Percentiles rank a stretch among this genome's conserved stretches.
Evolutionary conservation across 1,140 invertebrate species (phyloP).

Genomic region (Micrasema longulum): DNA sequence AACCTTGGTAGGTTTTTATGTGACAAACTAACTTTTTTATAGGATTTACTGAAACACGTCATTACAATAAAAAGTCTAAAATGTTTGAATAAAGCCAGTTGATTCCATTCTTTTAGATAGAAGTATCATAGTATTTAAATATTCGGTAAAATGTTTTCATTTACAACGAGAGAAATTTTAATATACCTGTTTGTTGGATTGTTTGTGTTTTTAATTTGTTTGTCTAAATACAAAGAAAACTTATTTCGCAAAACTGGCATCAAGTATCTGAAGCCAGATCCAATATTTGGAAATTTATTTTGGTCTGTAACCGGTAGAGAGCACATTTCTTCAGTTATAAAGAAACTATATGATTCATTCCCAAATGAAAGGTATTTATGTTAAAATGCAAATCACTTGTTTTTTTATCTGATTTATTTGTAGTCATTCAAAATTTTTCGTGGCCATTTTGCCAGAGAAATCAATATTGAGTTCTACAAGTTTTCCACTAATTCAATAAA

Average conservation of each 20-base stretch:
- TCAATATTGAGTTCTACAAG: too few species aligned
- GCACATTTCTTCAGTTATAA: conserved; percentile 32
- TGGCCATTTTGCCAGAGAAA: too few species aligned
- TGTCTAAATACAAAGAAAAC: conserved; percentile 1
- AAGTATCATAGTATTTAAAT: too few species aligned
- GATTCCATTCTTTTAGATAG: too few species aligned
- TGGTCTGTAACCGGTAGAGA: conserved; percentile 32
- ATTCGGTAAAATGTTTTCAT: conserved; percentile 21
- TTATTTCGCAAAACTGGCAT: conserved; percentile 28
- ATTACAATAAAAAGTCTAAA: too few species aligned
- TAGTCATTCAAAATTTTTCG: too few species aligned
- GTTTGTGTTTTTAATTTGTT: conserved; percentile 4
- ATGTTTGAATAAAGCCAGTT: too few species aligned
- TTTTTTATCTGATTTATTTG: background rate
- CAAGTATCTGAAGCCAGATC: conserved; percentile 25
- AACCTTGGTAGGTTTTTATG: too few species aligned
- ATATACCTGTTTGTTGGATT: conserved; percentile 6
- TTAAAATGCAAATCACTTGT: background rate
- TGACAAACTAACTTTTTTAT: too few species aligned
- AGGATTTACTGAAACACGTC: too few species aligned
- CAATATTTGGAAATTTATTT: conserved; percentile 43
- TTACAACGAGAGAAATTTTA: conserved; percentile 6
- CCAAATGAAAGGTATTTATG: conserved; percentile 43
- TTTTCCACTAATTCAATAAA: too few species aligned
- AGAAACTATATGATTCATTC: conserved; percentile 40